These are phyloP conservation scores for Buteo buteo DNA, from an alignment of 2,113 vertebrate genomes.

Conservation along the genomic window DNA sequence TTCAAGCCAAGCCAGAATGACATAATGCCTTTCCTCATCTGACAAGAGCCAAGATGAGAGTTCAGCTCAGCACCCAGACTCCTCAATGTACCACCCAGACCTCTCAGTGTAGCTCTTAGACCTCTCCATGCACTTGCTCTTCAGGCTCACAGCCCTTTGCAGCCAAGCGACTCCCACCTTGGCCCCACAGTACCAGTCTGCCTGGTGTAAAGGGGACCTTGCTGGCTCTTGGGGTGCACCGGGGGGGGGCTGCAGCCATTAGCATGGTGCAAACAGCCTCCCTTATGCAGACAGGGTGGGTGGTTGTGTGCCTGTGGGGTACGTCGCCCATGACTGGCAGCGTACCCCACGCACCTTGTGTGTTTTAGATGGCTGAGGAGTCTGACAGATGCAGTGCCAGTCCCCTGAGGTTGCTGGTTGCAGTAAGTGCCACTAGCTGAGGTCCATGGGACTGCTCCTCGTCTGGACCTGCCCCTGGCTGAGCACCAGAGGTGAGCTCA, in stretches of 20 bases:
- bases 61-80: background rate
- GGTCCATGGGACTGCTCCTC: background rate
- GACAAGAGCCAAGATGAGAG: background rate
- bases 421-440: background rate
- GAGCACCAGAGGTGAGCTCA: background rate
- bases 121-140: background rate
- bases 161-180: background rate
- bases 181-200: background rate
- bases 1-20: background rate
- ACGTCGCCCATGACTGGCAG: background rate
- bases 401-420: background rate
- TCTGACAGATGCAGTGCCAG: background rate
- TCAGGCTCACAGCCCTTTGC: background rate
- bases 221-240: background rate
- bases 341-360: rapidly evolving
- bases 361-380: background rate
- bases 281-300: background rate
- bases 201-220: background rate
- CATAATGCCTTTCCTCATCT: rapidly evolving
- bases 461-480: background rate
- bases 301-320: background rate
- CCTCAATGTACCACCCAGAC: rapidly evolving
- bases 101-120: background rate
- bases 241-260: background rate
- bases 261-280: background rate